Evolutionary conservation across 2,797 vertebrate genomes (phyloP).

Genomic region (Lepus townsendii): DNA sequence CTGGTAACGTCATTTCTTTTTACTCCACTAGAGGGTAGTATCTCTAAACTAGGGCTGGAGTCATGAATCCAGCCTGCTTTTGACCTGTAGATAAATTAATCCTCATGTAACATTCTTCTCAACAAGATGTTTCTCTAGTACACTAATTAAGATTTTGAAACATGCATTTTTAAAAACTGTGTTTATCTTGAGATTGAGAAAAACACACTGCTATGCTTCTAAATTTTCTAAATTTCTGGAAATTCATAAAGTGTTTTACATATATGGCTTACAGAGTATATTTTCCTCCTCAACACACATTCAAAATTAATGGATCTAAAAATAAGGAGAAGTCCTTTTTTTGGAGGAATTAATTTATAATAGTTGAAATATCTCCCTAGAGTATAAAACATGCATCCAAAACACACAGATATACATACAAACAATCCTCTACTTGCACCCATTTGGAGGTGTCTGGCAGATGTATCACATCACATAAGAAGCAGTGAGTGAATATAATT

Average conservation of each 20-base stretch:
- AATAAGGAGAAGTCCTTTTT: background rate
- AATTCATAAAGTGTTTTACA: background rate
- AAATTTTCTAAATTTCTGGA: conserved; percentile 39
- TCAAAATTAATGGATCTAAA: background rate
- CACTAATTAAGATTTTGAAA: conserved; percentile 36
- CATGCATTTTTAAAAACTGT: background rate
- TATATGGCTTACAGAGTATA: background rate
- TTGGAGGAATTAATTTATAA: background rate
- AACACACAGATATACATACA: background rate
- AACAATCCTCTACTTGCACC: background rate
- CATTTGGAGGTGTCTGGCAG: background rate
- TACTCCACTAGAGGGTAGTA: conserved; percentile 89
- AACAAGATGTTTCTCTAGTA: conserved; percentile 45
- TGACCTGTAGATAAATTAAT: conserved; percentile 86
- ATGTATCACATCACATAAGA: background rate
- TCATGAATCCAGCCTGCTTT: conserved; percentile 57
- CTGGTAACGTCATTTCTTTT: conserved; percentile 79
- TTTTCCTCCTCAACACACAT: conserved; percentile 1
- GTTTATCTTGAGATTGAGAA: background rate
- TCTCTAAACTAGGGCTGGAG: conserved; percentile 82
- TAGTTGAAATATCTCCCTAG: background rate
- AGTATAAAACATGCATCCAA: background rate
- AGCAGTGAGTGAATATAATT: conserved; percentile 2
- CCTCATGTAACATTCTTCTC: conserved; percentile 42
- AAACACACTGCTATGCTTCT: background rate